These are phyloP conservation scores for Coelopa frigida DNA, from an alignment of 1,140 invertebrate genomes.

Conservation along the genomic window DNA sequence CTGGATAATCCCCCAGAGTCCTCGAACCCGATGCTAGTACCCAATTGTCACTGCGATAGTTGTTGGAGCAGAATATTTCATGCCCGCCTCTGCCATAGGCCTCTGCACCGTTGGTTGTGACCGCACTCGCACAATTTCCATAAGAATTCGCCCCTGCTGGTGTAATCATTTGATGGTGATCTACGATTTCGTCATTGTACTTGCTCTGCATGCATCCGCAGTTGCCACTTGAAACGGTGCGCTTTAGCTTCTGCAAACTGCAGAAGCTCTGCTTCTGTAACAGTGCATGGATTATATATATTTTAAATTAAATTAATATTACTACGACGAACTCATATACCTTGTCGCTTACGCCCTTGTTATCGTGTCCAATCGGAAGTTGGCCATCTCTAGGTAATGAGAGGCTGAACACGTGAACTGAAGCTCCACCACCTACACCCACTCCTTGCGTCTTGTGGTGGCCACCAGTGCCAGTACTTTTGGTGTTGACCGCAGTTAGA, in stretches of 20 bases:
- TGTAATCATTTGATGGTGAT: too few relatives aligned
- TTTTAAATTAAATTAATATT: not conserved
- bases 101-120: not conserved
- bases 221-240: constrained; percentile 58
- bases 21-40: constrained; percentile 7
- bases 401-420: constrained; percentile 60
- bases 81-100: too few relatives aligned
- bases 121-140: not conserved
- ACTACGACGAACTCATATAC: too few relatives aligned
- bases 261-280: constrained; percentile 45
- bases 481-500: not conserved
- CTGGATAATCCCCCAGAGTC: not conserved
- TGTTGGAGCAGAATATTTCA: not conserved
- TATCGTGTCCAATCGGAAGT: too few relatives aligned
- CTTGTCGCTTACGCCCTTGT: too few relatives aligned
- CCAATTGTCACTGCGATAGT: constrained; percentile 56
- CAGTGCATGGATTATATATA: not conserved
- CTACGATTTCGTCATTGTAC: too few relatives aligned
- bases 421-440: too few relatives aligned
- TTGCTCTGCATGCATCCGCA: constrained; percentile 19
- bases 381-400: constrained; percentile 58
- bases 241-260: constrained; percentile 59
- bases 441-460: too few relatives aligned
- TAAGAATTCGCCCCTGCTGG: too few relatives aligned
- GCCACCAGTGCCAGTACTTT: too few relatives aligned